These are phyloP conservation scores for Caenorhabditis panamensis DNA, from an alignment of 2,888 invertebrate species.

Conservation along the genomic window DNA sequence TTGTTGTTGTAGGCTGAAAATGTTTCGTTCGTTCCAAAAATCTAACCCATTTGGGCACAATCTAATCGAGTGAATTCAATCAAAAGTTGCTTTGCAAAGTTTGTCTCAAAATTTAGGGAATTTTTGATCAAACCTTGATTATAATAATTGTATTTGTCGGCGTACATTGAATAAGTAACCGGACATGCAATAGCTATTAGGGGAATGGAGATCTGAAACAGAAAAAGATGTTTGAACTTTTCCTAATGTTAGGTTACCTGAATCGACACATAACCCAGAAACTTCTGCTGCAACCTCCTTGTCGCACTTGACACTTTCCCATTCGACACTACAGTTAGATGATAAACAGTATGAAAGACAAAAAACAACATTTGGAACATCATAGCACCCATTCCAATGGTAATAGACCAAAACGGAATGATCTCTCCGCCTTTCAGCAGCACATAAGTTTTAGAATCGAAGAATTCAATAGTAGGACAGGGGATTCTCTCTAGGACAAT, in stretches of 20 bases:
- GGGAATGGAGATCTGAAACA: constrained; percentile 36
- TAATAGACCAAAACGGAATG: constrained; percentile 29
- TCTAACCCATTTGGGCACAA: neutral
- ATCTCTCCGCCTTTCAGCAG: constrained; percentile 40
- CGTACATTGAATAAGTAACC: constrained; percentile 28
- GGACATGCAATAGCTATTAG: constrained; percentile 21
- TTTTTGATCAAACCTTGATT: constrained; percentile 52
- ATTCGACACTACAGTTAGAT: constrained; percentile 9
- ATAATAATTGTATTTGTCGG: constrained; percentile 40
- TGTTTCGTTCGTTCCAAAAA: too few species aligned
- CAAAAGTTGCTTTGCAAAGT: too few species aligned
- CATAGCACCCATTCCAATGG: neutral
- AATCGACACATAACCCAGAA: constrained; percentile 30
- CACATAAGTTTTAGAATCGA: constrained; percentile 32
- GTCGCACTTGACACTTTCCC: constrained; percentile 26
- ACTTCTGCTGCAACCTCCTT: constrained; percentile 35
- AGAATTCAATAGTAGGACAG: constrained; percentile 52
- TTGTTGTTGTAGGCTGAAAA: constrained; percentile 53
- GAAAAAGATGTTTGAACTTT: too few species aligned
- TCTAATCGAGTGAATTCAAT: too few species aligned
- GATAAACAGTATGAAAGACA: constrained; percentile 31
- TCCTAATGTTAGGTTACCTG: constrained; percentile 29
- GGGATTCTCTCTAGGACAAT: constrained; percentile 26
- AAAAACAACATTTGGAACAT: constrained; percentile 23
- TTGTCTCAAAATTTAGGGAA: too few species aligned